Base-by-base conservation (phyloP, 64 coral and sea anemone species). In the Montipora efflorescens region DNA sequence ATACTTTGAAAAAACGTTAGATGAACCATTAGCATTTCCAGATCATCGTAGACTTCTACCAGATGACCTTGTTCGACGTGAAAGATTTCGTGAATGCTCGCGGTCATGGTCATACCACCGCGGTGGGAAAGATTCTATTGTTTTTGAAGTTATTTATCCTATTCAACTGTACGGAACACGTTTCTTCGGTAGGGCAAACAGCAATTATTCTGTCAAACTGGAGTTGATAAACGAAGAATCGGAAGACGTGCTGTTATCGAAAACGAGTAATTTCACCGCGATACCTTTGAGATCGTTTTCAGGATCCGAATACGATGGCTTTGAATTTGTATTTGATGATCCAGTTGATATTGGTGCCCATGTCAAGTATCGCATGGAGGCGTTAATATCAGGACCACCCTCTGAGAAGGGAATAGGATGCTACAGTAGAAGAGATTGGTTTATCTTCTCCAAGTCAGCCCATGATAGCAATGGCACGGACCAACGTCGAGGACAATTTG, bases 141-240 rank as follows among this genome's bases (percentile, higher is more conserved):
- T 79, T 47, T 79, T 79, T 79, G 14, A 51, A 47, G 77, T 79
- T 0, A 20, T 0, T 19, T 1, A 0, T n/a, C 15, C 47, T 12
- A 79, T 79, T 53, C 12, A 48, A 79, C 15, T 79, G 77, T 44
- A 79, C 16, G 77, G 77, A 57, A 16, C 52, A 79, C 18, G 48
- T 48, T 48, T 79, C 48, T 79, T 79, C 20, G 77, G 77, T 48
- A 79, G 1, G 0, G 15, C 0, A 0, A n/a, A 79, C 16, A 79
- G 18, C 47, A 9, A 79, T 20, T 79, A 79, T 79, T 79, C 77
- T 14, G 77, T 79, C 0, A 12, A 16, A 16, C 48, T 79, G 77
- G 77, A 79, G 1, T 13, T 79, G 0, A 79, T 52, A 2, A 21
- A 79, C 13, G 47, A 52, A 14, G 11, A 19, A 19, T 47, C 14